Evolutionary conservation across 1,140 invertebrate species (phyloP).

Genomic region (Chrysopa pallens): DNA sequence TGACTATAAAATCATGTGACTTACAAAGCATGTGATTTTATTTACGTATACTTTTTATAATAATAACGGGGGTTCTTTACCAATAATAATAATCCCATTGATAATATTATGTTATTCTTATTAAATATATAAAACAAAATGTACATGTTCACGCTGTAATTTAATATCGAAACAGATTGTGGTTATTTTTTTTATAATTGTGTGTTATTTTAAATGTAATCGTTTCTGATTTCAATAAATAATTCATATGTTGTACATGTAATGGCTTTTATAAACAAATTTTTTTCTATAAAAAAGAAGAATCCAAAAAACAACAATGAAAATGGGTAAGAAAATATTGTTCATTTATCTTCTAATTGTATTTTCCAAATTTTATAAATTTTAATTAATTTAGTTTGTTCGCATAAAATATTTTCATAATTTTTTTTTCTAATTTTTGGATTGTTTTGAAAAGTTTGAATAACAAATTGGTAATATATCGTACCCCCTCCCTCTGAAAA

Average conservation of each 20-base stretch:
- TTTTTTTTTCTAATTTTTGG: too few species aligned
- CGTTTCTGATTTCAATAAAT: conserved; percentile 15
- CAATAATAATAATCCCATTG: too few species aligned
- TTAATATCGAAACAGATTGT: too few species aligned
- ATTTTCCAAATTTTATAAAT: conserved; percentile 11
- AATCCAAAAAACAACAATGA: conserved; percentile 11
- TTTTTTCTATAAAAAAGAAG: conserved; percentile 20
- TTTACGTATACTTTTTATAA: conserved; percentile 16
- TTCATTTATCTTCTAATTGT: conserved; percentile 4
- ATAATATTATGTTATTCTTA: too few species aligned
- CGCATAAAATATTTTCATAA: too few species aligned
- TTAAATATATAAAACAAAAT: too few species aligned
- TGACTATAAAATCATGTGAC: conserved; percentile 29
- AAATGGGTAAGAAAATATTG: conserved; percentile 7
- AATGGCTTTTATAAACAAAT: conserved; percentile 30
- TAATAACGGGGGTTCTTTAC: too few species aligned
- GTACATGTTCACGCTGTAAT: too few species aligned
- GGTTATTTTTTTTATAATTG: conserved; percentile 20
- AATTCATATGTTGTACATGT: conserved; percentile 18
- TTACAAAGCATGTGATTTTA: conserved; percentile 33
- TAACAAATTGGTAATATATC: not conserved
- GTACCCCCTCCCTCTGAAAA: too few species aligned
- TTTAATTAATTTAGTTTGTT: too few species aligned
- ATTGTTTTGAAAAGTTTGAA: conserved; percentile 3
- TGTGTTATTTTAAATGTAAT: conserved; percentile 19